phyloP scores from a whole-genome alignment of 2,888 invertebrate genomes.

The Margaritifera margaritifera region DNA sequence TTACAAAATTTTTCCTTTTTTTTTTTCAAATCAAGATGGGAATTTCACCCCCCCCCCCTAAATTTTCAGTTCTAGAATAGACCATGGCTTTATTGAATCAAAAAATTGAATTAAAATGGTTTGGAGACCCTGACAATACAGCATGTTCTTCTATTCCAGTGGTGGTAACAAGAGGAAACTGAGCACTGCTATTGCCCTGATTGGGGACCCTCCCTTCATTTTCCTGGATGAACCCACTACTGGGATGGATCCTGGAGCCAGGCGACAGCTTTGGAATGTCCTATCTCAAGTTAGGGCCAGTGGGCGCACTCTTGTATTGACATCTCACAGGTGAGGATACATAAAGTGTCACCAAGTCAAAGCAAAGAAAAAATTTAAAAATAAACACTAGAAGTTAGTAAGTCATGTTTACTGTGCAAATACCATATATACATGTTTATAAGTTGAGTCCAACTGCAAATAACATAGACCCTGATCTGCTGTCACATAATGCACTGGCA shows the following conservation, averaged over 20 bases:
- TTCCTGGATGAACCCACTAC: constrained; percentile 70
- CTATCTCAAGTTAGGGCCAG: constrained; percentile 76
- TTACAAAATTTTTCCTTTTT: neutral
- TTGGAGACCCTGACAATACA: neutral
- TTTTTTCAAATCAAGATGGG: neutral
- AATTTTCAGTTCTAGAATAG: neutral
- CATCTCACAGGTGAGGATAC: constrained; percentile 80
- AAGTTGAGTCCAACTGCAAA: too few species aligned
- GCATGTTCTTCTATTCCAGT: constrained; percentile 29
- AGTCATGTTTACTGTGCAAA: too few species aligned
- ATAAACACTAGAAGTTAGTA: too few species aligned
- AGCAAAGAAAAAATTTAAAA: too few species aligned
- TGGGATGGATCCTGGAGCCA: constrained; percentile 87
- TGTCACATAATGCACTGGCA: too few species aligned
- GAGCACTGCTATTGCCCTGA: constrained; percentile 66
- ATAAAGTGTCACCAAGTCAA: too few species aligned
- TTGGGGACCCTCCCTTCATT: constrained; percentile 68
- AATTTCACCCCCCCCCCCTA: neutral
- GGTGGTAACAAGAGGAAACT: constrained; percentile 70
- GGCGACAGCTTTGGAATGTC: constrained; percentile 84
- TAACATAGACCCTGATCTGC: too few species aligned
- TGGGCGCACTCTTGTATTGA: constrained; percentile 85
- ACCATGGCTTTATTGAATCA: neutral
- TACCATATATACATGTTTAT: too few species aligned
- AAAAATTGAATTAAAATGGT: neutral